Percentiles rank a stretch among this genome's conserved stretches.
These are phyloP conservation scores for Sphenopsis melanotis DNA, from an alignment of 2,797 vertebrate species.

Conservation along the genomic window DNA sequence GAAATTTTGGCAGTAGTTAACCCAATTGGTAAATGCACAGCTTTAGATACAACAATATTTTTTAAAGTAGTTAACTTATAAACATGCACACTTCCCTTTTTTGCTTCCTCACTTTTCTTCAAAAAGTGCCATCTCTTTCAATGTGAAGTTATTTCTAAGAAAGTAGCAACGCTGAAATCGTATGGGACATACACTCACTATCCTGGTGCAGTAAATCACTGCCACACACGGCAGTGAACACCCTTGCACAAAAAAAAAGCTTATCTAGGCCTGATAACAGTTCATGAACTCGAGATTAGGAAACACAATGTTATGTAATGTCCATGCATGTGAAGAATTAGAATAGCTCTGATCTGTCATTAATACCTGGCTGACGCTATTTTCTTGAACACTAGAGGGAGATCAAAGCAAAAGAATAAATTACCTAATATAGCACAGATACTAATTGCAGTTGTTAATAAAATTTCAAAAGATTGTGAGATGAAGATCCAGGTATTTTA, in stretches of 20 bases:
- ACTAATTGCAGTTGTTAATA: not conserved
- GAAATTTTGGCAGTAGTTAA: not conserved
- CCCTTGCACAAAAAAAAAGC: not conserved
- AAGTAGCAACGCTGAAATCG: not conserved
- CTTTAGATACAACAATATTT: not conserved
- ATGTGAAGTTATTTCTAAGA: not conserved
- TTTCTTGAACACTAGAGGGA: conserved; percentile 57
- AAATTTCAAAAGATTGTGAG: not conserved
- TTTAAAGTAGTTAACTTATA: not conserved
- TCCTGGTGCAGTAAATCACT: not conserved
- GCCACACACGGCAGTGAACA: not conserved
- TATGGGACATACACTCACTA: not conserved
- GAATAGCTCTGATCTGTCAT: not conserved
- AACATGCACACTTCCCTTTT: fast-evolving
- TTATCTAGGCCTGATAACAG: not conserved
- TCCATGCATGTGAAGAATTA: not conserved
- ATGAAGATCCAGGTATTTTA: not conserved
- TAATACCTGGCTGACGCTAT: not conserved
- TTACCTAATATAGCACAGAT: not conserved
- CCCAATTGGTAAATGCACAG: no score
- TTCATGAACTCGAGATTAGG: not conserved
- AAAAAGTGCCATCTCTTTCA: not conserved
- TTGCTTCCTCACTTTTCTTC: not conserved
- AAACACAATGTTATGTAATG: not conserved
- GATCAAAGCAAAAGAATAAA: conserved; percentile 59